phyloP scores from a whole-genome alignment of 2,797 vertebrate species.

The Chelon auratus region DNA sequence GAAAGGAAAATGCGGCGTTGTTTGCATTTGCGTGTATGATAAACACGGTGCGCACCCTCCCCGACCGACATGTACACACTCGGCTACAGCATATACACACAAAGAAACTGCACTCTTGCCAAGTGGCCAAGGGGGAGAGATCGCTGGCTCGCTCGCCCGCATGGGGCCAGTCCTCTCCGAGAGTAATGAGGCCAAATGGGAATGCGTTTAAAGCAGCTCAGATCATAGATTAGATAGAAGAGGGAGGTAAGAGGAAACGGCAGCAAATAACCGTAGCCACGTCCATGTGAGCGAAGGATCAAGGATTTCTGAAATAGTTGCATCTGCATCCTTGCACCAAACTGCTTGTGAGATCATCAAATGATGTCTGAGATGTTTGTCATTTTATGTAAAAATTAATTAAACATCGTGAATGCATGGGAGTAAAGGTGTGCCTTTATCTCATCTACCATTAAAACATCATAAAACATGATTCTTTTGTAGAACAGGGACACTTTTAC shows the following conservation, averaged over 20 bases:
- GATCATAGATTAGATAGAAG: slow-evolving; percentile 70
- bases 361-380: no score
- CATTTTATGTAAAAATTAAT: no score
- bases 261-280: slow-evolving; percentile 1
- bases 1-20: not conserved
- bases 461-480: no score
- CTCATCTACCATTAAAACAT: no score
- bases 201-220: slow-evolving; percentile 68
- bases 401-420: no score
- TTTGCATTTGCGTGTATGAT: slow-evolving; percentile 14
- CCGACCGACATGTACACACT: not conserved
- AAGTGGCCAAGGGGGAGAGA: slow-evolving; percentile 55
- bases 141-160: slow-evolving; percentile 33
- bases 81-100: slow-evolving; percentile 4
- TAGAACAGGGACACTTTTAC: no score
- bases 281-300: not conserved
- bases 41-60: not conserved
- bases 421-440: no score
- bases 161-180: slow-evolving; percentile 59
- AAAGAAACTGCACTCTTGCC: slow-evolving; percentile 41
- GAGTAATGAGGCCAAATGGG: slow-evolving; percentile 75
- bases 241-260: slow-evolving; percentile 32
- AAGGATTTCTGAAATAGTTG: not conserved
- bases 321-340: no score
- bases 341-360: no score